Evolutionary conservation across 2,888 invertebrate genomes (phyloP), one percentile per base, ranked within the genome.

Genomic region (Tyria jacobaeae): DNA sequence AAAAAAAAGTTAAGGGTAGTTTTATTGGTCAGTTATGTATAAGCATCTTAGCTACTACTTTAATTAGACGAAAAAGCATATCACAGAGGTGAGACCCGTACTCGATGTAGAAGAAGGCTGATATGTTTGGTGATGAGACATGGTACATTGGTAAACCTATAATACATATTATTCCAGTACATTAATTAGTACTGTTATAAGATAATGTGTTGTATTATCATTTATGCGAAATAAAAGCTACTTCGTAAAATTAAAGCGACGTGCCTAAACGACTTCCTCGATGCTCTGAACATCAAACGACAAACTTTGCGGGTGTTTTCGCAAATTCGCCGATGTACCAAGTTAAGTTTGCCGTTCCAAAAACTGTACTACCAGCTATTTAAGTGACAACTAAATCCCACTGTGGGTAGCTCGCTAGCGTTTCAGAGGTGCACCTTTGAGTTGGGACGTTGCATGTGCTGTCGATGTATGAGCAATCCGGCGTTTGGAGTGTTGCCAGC

Each of bases 401-500:
- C 52, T 52, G 49, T 27, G 44, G 31, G 27, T 55, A 60, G 59
- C 57, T n/a, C n/a, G n/a, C 63, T 37, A 34, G 49, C 50, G 62
- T 55, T 62, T 51, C 35, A 48, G 62, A 65, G 54, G 65, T 71
- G 65, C 57, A 66, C 57, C 63, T 48, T 62, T 57, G 41, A 21
- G 48, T 67, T 68, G 64, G 65, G 64, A 49, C 55, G 70, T 59
- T 84, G 84, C 84, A 83, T 76, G 74, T 82, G 82, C 74, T 74
- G 60, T 61, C 69, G 73, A 80, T 76, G 79, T 79, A 81, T 80
- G 79, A 80, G 83, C 73, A 80, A 76, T 80, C 80, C 80, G 85
- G 87, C 85, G 86, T 83, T 88, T 91, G 91, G 91, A 89, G 75
- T 60, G 57, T 25, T 84, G 91, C 91, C 92, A 91, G 86, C 71